phyloP scores from a whole-genome alignment of 1,140 invertebrate species.

The Eriocheir sinensis region DNA sequence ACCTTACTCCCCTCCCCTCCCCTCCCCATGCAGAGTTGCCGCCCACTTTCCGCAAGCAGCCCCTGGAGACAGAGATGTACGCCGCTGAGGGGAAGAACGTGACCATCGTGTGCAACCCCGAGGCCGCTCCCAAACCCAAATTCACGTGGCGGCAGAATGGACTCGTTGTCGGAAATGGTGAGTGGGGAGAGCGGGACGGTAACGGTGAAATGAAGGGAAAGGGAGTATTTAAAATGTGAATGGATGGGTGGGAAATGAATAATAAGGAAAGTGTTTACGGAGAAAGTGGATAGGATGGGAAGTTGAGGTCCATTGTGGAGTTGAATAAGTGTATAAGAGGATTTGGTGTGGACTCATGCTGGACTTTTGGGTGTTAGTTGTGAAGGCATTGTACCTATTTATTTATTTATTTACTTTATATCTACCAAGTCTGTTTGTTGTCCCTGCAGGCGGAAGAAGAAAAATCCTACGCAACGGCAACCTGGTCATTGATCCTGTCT shows the following conservation, averaged over 20 bases:
- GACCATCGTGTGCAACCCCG: conserved; percentile 95
- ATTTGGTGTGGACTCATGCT: not conserved
- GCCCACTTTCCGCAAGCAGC: conserved; percentile 95
- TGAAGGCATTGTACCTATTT: not conserved
- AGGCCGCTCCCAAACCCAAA: conserved; percentile 94
- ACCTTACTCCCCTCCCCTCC: no score
- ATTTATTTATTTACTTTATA: no score
- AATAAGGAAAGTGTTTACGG: no score
- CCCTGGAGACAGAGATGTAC: conserved; percentile 93
- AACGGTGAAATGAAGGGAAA: no score
- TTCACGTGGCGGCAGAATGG: conserved; percentile 97
- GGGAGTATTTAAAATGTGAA: no score
- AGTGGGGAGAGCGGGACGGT: no score
- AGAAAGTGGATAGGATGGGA: not conserved
- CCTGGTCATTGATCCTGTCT: conserved; percentile 93
- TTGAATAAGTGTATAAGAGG: not conserved
- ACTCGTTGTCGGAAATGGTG: conserved; percentile 85
- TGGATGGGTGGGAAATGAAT: no score
- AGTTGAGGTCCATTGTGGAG: not conserved
- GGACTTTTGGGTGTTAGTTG: not conserved
- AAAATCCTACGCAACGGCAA: conserved; percentile 92
- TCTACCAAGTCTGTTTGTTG: not conserved
- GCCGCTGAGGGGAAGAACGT: conserved; percentile 95
- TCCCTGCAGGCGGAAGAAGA: conserved; percentile 86
- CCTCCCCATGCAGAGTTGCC: conserved; percentile 85